Conservation (phyloP, 1,140 invertebrate genomes). For the Drosophila sucinea region DNA sequence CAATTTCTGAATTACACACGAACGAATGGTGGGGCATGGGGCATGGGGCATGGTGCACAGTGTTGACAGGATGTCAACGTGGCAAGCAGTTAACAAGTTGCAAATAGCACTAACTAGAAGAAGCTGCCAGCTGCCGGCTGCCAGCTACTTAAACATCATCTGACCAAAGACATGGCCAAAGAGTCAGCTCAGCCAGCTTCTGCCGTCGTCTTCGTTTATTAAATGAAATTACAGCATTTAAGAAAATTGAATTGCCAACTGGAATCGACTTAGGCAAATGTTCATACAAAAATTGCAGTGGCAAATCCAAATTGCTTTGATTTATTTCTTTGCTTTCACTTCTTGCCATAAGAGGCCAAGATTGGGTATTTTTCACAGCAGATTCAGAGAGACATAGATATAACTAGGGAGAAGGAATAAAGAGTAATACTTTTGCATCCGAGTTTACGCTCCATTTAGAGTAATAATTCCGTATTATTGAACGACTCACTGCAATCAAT, state of each 20-base stretch:
- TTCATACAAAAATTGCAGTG: too few relatives aligned
- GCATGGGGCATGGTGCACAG: not conserved
- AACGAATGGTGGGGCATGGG: slow-evolving; percentile 2
- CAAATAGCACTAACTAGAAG: slow-evolving; percentile 30
- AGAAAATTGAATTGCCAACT: slow-evolving; percentile 59
- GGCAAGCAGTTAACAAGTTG: slow-evolving; percentile 39
- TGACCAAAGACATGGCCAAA: slow-evolving; percentile 42
- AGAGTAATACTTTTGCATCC: not conserved
- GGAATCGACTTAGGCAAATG: not conserved
- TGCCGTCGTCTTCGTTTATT: slow-evolving; percentile 22
- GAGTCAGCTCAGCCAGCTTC: not conserved
- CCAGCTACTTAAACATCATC: slow-evolving; percentile 4
- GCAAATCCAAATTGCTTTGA: too few relatives aligned
- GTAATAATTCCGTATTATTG: not conserved
- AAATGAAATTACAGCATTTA: slow-evolving; percentile 69
- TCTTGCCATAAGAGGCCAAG: too few relatives aligned
- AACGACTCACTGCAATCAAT: not conserved
- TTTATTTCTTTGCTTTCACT: too few relatives aligned
- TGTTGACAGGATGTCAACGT: slow-evolving; percentile 21
- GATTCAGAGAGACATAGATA: too few relatives aligned
- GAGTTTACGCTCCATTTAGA: not conserved
- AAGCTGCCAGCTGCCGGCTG: not conserved
- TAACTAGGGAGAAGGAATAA: too few relatives aligned
- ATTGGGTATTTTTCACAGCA: too few relatives aligned
- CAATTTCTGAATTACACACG: slow-evolving; percentile 46